Conservation (phyloP, 2,113 vertebrate genomes). For the Peromyscus polionotus region DNA sequence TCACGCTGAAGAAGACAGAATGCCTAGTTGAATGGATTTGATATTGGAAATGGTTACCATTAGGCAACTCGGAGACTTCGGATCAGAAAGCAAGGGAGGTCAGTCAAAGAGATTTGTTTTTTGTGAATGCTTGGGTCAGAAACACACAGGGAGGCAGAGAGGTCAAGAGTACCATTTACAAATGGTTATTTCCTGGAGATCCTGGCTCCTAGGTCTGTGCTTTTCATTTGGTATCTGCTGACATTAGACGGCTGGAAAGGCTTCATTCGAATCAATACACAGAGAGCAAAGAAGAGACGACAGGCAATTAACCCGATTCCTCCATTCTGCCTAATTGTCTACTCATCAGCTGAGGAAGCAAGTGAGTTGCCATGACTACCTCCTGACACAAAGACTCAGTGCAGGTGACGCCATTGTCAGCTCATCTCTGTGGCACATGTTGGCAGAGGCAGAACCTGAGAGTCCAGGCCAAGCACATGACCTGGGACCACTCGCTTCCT, state of each 20-base stretch:
- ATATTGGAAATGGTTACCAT: conserved; percentile 28
- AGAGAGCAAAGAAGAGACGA: conserved; percentile 77
- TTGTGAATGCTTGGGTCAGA: conserved; percentile 63
- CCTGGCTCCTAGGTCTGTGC: conserved; percentile 47
- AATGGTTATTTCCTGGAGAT: conserved; percentile 44
- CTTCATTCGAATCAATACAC: conserved; percentile 82
- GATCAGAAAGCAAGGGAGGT: conserved; percentile 46
- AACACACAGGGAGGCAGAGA: conserved; percentile 42
- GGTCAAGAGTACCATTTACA: conserved; percentile 22
- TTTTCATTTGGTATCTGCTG: conserved; percentile 54
- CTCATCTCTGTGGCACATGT: conserved; percentile 42
- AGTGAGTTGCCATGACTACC: conserved; percentile 84
- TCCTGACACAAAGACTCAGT: conserved; percentile 71
- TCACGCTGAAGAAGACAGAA: conserved; percentile 7
- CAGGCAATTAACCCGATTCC: conserved; percentile 84
- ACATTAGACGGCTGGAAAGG: conserved; percentile 74
- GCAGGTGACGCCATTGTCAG: conserved; percentile 70
- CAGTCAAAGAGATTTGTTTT: conserved; percentile 65
- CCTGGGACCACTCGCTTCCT: not conserved
- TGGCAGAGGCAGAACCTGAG: not conserved
- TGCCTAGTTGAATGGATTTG: not conserved
- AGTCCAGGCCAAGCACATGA: not conserved
- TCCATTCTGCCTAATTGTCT: conserved; percentile 80
- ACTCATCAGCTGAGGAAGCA: conserved; percentile 70
- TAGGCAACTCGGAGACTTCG: conserved; percentile 13